Conservation (phyloP, 2,797 vertebrate genomes). For the Spinibarbus caldwelli region DNA sequence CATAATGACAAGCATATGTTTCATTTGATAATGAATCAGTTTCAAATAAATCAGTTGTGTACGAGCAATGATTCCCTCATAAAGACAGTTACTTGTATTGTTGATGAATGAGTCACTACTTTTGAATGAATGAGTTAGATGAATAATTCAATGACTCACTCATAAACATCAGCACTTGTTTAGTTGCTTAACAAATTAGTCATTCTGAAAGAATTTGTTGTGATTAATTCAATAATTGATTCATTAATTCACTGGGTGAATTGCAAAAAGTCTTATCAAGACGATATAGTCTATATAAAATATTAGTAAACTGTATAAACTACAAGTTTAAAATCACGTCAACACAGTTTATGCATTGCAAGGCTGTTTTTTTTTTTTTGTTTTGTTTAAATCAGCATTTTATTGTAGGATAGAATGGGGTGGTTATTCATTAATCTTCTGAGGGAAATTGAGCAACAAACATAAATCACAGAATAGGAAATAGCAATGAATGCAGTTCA, state of each 20-base stretch:
- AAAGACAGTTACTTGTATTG: too few species aligned
- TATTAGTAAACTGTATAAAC: not conserved
- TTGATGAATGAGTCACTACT: too few species aligned
- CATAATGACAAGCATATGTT: not conserved
- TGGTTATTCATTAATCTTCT: not conserved
- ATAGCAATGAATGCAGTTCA: slow-evolving; percentile 10
- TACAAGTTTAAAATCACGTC: not conserved
- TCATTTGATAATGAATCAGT: not conserved
- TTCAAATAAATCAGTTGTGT: not conserved
- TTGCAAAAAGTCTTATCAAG: too few species aligned
- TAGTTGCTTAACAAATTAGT: not conserved
- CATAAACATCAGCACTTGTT: not conserved
- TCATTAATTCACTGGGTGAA: not conserved
- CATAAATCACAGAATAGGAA: slow-evolving; percentile 16
- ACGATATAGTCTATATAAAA: too few species aligned
- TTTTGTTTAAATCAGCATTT: not conserved
- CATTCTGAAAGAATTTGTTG: not conserved
- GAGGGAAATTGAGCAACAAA: slow-evolving; percentile 6
- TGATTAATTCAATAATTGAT: not conserved
- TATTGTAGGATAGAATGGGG: not conserved
- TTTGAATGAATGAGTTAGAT: not conserved
- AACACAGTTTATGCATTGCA: too few species aligned
- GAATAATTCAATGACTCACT: not conserved
- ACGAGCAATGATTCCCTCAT: too few species aligned
- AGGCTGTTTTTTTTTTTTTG: too few species aligned